phyloP scores from a whole-genome alignment of 1,140 invertebrate species.

The Ostrea denselamellosa region DNA sequence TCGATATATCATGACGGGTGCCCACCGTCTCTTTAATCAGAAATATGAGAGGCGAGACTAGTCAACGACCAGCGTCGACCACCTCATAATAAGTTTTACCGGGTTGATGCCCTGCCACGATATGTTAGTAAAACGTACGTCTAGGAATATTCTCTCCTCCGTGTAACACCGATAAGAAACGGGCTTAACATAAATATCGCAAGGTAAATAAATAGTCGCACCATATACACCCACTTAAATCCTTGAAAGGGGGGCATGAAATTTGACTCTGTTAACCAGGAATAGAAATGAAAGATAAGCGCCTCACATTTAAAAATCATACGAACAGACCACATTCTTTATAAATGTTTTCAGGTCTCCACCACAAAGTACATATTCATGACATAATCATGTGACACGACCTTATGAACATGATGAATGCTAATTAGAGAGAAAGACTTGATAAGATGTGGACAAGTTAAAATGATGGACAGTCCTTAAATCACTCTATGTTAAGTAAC shows the following conservation, averaged over 20 bases:
- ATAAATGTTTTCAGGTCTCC: neutral
- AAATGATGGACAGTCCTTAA: too few relatives aligned
- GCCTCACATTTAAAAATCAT: neutral
- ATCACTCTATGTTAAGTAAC: too few relatives aligned
- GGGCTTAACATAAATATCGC: neutral
- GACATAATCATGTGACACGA: neutral
- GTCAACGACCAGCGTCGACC: too few relatives aligned
- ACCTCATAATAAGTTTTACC: too few relatives aligned
- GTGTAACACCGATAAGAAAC: neutral
- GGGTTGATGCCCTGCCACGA: neutral
- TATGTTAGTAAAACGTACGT: neutral
- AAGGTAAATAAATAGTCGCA: constrained; percentile 4
- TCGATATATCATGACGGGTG: neutral
- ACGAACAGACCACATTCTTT: neutral
- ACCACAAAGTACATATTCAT: neutral
- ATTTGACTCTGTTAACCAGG: neutral
- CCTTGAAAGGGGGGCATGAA: neutral
- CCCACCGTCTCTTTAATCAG: neutral
- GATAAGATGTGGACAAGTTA: too few relatives aligned
- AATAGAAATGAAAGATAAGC: neutral
- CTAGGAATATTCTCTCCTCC: neutral
- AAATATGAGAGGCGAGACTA: too few relatives aligned
- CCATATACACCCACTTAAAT: neutral
- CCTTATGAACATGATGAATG: neutral
- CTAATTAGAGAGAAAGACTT: too few relatives aligned